Percentiles rank a stretch among this genome's conserved stretches.
Evolutionary conservation across 2,797 vertebrate species (phyloP).

Genomic region (Chromis chromis): DNA sequence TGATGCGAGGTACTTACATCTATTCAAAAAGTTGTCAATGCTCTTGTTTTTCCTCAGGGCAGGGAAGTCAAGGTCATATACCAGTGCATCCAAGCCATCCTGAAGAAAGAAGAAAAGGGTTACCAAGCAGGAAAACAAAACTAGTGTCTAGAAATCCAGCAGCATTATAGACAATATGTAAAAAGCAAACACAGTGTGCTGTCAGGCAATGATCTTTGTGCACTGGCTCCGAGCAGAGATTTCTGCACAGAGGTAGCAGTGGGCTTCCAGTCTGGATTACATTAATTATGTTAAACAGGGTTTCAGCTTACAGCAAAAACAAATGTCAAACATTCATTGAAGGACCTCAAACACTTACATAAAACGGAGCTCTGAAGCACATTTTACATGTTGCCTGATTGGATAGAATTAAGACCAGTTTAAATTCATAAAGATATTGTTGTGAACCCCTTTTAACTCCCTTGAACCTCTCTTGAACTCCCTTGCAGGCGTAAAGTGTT

Average conservation of each 20-base stretch:
- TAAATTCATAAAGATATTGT: no score
- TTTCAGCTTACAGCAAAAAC: conserved; percentile 1
- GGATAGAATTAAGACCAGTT: no score
- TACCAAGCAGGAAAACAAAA: conserved; percentile 36
- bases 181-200: conserved; percentile 1
- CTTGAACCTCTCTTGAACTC: no score
- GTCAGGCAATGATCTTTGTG: background rate
- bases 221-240: no score
- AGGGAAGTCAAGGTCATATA: conserved; percentile 99
- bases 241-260: background rate
- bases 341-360: background rate
- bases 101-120: conserved; percentile 71
- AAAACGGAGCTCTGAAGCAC: background rate
- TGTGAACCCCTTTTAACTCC: no score
- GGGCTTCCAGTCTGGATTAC: conserved; percentile 13
- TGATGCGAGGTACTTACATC: conserved; percentile 91
- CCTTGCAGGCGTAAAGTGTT: no score
- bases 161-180: conserved; percentile 14
- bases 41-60: conserved; percentile 99
- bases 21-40: conserved; percentile 99
- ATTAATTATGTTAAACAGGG: conserved; percentile 1
- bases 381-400: background rate
- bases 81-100: conserved; percentile 98
- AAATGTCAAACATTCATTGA: conserved; percentile 5
- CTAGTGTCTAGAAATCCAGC: background rate